Base-by-base conservation (phyloP, 92 coral and sea anemone species). In the Epizoanthus scotinus region DNA sequence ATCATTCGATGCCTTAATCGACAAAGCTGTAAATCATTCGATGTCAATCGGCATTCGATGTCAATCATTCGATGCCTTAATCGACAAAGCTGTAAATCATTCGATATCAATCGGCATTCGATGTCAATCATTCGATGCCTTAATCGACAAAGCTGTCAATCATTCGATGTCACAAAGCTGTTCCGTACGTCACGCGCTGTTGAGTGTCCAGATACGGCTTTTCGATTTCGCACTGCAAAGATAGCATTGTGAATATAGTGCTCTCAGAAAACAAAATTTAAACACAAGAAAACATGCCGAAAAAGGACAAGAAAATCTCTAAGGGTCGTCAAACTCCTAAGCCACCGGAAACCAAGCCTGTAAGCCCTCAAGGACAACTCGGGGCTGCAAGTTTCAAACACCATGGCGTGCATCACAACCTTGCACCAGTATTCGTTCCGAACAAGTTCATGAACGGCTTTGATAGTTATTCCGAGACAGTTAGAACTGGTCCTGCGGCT, bases 361-460 rank as follows among this genome's bases (percentile, higher is more conserved):
- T 28, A 67, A 8, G 9, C 19, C 9, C 55, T 7, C 34, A 67
- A 40, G 73, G 54, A 7, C 29, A 67, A n/a, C 73, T 67, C 73
- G 54, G 53, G n/a, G 73, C 55, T 22, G 73, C 73, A 40, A 67
- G 14, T 15, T 5, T 67, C 55, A 67, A 40, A 19, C 73, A 67
- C 21, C 73, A n/a, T 19, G 28, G 55, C 73, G 14, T 52, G 54
- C 83, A 86, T 86, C 44, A 92, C 95, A 50, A 91, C 36, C 36
- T 31, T 31, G 36, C 36, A 31, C 36, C 36, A 1, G 36, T 31
- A 31, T 31, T 65, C 47, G 88, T 86, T 54, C 96, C 96, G 27
- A 91, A 86, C 79, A 91, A 91, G 79, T 78, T 84, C 17, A 78
- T 81, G 78, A 85, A 71, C 25, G 88, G 85, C 8, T 73, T 82